Conservation (phyloP, 2,888 invertebrate genomes). For the Drosophila neoperkinsi region DNA sequence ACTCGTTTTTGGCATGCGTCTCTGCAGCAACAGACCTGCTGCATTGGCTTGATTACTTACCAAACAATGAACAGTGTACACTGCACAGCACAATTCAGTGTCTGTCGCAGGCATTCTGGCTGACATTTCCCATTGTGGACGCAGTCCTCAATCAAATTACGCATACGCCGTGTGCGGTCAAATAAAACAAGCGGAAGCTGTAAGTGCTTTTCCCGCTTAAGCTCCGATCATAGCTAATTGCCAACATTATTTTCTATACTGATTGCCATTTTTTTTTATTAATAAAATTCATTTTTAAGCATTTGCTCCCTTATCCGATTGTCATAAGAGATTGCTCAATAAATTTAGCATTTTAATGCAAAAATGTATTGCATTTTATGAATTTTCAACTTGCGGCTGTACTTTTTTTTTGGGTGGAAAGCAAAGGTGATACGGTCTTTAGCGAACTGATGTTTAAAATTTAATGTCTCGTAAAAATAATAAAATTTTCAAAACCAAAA, state of each 20-base stretch:
- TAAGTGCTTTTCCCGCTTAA: neutral
- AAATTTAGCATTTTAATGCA: neutral
- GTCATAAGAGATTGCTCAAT: neutral
- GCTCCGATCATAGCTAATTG: neutral
- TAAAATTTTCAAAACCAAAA: neutral
- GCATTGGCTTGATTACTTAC: constrained; percentile 1
- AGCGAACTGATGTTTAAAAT: neutral
- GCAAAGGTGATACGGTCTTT: neutral
- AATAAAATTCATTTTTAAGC: neutral
- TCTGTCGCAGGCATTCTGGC: constrained; percentile 20
- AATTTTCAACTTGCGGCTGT: neutral
- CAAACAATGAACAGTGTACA: constrained; percentile 11
- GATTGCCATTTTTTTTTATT: neutral
- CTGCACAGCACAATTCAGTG: constrained; percentile 35
- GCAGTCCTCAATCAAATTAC: constrained; percentile 30
- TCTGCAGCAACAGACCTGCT: constrained; percentile 34
- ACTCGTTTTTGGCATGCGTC: constrained; percentile 57
- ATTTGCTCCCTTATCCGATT: neutral
- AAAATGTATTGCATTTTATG: neutral
- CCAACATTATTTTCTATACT: neutral
- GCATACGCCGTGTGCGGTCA: constrained; percentile 53
- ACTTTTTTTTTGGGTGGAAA: neutral
- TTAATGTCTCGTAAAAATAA: neutral
- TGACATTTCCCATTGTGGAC: constrained; percentile 48
- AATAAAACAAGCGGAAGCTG: neutral